Evolutionary conservation across 2,113 vertebrate species (phyloP).

Genomic region (Herpetotheres cachinnans): DNA sequence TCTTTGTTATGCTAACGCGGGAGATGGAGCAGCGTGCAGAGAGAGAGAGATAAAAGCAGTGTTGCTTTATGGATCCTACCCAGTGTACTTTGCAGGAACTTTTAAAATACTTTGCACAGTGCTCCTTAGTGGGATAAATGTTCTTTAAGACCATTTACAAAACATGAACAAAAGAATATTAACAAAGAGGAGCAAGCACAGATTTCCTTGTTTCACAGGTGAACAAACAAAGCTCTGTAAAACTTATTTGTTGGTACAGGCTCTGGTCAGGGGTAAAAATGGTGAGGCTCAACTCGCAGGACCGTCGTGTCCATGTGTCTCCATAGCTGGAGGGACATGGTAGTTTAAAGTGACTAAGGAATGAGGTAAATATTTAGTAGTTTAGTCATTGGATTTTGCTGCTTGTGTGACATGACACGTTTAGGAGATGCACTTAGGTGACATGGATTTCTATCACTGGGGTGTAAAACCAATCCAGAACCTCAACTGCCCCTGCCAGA

Average conservation of each 20-base stretch:
- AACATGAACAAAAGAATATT: neutral
- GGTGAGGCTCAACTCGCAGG: neutral
- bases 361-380: neutral
- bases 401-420: neutral
- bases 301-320: fast-evolving
- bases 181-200: neutral
- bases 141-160: neutral
- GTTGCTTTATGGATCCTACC: conserved; percentile 20
- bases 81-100: conserved; percentile 30
- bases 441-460: fast-evolving
- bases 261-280: neutral
- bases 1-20: conserved; percentile 22
- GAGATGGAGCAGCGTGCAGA: neutral
- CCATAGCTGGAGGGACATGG: neutral
- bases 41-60: conserved; percentile 10
- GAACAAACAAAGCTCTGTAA: conserved; percentile 13
- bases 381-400: neutral
- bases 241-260: neutral
- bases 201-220: conserved; percentile 17
- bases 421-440: neutral
- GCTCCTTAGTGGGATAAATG: neutral
- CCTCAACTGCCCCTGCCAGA: neutral
- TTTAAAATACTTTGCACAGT: neutral
- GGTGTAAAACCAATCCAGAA: neutral
- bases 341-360: neutral